A percentile compares a stretch with the other conserved stretches of the same genome.
Conservation (phyloP, 1,140 invertebrate genomes). For the Bombus affinis region DNA sequence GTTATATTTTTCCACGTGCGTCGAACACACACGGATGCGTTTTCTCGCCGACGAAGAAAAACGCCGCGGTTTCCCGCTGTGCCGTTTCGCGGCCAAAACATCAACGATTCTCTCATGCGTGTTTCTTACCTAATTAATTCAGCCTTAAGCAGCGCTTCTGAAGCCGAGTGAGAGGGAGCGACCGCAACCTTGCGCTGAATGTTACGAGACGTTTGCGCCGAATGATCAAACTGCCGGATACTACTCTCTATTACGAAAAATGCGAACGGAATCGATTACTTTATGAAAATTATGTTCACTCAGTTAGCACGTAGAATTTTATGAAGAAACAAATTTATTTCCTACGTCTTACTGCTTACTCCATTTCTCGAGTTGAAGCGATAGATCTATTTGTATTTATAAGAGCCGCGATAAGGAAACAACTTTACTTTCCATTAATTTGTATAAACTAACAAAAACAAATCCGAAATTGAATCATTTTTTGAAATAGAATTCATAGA, state of each 20-base stretch:
- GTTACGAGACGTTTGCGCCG: slow-evolving; percentile 14
- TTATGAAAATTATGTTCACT: background rate
- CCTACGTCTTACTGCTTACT: background rate
- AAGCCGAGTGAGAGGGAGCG: slow-evolving; percentile 16
- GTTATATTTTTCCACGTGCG: slow-evolving; percentile 37
- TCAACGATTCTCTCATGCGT: slow-evolving; percentile 33
- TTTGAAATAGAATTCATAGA: too few relatives aligned
- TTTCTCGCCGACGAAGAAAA: background rate
- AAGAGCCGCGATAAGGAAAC: too few relatives aligned
- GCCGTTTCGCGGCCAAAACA: slow-evolving; percentile 5
- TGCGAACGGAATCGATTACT: background rate
- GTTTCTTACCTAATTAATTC: slow-evolving; percentile 53
- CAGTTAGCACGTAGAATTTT: background rate
- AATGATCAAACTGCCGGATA: slow-evolving; percentile 17
- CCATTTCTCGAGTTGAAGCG: too few relatives aligned
- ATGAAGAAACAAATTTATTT: background rate
- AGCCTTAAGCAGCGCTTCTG: background rate
- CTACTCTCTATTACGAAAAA: background rate
- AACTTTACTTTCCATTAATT: background rate
- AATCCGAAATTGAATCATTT: too few relatives aligned
- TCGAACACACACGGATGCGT: background rate
- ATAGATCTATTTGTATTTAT: too few relatives aligned
- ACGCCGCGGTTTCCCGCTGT: background rate
- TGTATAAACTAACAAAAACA: too few relatives aligned
- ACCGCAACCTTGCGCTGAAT: slow-evolving; percentile 32